A percentile compares a stretch with the other conserved stretches of the same genome.
Evolutionary conservation across 2,888 invertebrate species (phyloP).

Genomic region (Perizoma flavofasciatum): DNA sequence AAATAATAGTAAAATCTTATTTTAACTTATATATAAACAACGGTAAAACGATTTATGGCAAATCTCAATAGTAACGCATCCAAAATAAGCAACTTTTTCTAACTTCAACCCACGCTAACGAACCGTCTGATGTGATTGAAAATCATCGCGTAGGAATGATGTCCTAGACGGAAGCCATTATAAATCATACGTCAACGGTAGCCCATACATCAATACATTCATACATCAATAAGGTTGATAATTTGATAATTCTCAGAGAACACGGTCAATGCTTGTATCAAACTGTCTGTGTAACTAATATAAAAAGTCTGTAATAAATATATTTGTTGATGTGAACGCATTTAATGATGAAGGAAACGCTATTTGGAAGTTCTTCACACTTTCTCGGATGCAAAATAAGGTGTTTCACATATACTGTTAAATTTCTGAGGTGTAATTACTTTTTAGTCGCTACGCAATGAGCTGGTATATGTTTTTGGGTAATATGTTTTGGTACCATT

Average conservation of each 20-base stretch:
- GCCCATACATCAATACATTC: constrained; percentile 76
- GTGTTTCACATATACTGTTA: neutral
- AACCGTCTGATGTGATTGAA: constrained; percentile 82
- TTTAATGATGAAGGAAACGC: constrained; percentile 1
- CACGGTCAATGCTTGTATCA: constrained; percentile 59
- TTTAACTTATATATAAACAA: too few species aligned
- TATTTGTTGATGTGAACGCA: constrained; percentile 17
- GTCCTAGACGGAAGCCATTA: constrained; percentile 82
- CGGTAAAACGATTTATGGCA: too few species aligned
- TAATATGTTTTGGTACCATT: too few species aligned
- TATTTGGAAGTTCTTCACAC: neutral
- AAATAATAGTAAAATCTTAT: too few species aligned
- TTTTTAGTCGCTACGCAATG: too few species aligned
- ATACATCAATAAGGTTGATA: constrained; percentile 81
- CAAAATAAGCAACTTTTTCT: constrained; percentile 45
- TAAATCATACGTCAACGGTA: constrained; percentile 79
- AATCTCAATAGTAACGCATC: constrained; percentile 38
- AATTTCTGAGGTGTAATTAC: too few species aligned
- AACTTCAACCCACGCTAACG: constrained; percentile 71
- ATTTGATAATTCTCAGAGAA: constrained; percentile 75
- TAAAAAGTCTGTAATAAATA: constrained; percentile 44
- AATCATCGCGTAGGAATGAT: constrained; percentile 80
- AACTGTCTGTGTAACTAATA: constrained; percentile 60
- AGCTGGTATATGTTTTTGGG: too few species aligned
- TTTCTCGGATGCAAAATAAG: neutral